Evolutionary conservation across 2,888 invertebrate species (phyloP).

Genomic region (Drosophila bunnanda): DNA sequence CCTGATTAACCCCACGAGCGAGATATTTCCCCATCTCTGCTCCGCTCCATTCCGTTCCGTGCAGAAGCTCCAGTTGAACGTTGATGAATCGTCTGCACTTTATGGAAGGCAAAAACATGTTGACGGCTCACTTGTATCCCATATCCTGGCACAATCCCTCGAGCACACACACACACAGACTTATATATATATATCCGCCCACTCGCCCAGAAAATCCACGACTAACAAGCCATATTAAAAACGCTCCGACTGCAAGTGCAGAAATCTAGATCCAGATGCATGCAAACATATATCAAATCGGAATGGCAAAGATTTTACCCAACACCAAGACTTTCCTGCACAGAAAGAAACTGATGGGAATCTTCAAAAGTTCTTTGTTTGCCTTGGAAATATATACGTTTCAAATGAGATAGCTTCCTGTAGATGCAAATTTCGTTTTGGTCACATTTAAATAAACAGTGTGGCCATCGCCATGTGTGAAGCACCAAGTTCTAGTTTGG

Average conservation of each 20-base stretch:
- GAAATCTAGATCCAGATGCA: constrained; percentile 47
- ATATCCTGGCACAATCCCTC: constrained; percentile 40
- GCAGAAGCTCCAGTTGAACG: constrained; percentile 47
- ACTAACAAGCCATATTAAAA: constrained; percentile 79
- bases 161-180: background rate
- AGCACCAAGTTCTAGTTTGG: background rate
- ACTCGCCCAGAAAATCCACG: constrained; percentile 49
- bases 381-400: too few species aligned
- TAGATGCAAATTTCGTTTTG: background rate
- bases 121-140: constrained; percentile 51
- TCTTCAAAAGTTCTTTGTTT: too few species aligned
- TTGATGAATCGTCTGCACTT: constrained; percentile 75
- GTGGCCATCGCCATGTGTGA: background rate
- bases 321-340: background rate
- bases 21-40: background rate
- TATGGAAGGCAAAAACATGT: constrained; percentile 66
- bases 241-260: constrained; percentile 54
- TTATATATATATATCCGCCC: background rate
- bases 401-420: too few species aligned
- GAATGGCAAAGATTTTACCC: constrained; percentile 49
- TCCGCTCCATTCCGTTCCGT: constrained; percentile 31
- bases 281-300: constrained; percentile 47
- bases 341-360: background rate
- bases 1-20: constrained; percentile 14
- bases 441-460: background rate